These are phyloP conservation scores for Magallana nippona DNA, from an alignment of 2,888 invertebrate species.

Conservation along the genomic window DNA sequence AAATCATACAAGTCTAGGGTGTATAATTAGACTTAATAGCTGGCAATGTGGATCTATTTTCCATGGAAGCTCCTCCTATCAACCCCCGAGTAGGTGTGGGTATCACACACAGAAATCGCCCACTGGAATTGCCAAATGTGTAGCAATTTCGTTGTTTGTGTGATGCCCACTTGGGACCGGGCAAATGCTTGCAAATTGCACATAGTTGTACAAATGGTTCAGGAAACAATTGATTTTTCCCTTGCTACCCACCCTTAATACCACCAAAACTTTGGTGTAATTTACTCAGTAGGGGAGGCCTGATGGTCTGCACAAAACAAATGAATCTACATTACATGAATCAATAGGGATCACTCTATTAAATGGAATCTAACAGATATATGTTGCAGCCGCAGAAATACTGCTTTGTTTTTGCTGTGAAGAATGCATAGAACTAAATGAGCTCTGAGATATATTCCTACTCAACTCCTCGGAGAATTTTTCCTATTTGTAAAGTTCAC, in stretches of 20 bases:
- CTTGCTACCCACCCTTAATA: conserved; percentile 14
- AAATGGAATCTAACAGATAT: neutral
- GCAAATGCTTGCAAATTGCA: neutral
- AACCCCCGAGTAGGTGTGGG: neutral
- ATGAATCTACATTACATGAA: neutral
- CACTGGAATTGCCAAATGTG: conserved; percentile 23
- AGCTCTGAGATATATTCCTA: neutral
- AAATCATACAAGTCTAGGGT: neutral
- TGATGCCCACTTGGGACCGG: neutral
- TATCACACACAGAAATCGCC: neutral
- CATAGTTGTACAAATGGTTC: neutral
- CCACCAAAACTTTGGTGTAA: neutral
- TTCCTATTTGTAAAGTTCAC: no score
- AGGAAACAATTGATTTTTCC: neutral
- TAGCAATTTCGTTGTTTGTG: conserved; percentile 8
- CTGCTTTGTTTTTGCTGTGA: neutral
- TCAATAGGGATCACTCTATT: conserved; percentile 24
- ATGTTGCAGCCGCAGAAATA: neutral
- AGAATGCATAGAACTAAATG: neutral
- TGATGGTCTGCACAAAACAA: neutral
- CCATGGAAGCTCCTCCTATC: neutral
- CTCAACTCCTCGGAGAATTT: no score
- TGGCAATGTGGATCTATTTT: neutral
- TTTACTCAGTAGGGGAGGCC: neutral
- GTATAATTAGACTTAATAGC: conserved; percentile 17